These are phyloP conservation scores for Epistrophella euchroma DNA, from an alignment of 2,888 invertebrate genomes.

Conservation along the genomic window DNA sequence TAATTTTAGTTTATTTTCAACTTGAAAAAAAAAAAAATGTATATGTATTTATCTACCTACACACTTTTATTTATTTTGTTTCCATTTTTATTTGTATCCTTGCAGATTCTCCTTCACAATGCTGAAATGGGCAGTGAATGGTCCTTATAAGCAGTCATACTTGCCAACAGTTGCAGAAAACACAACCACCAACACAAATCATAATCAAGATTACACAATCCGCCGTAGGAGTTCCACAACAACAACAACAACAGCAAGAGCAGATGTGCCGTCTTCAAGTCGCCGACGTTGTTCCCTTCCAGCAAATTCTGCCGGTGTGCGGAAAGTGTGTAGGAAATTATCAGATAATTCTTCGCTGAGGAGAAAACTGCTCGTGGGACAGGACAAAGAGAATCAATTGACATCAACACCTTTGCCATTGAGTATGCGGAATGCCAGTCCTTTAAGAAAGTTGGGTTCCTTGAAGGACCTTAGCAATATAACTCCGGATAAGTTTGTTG, in stretches of 20 bases:
- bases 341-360: conserved; percentile 73
- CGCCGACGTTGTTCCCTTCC: conserved; percentile 62
- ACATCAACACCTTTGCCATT: conserved; percentile 80
- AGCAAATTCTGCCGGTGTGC: conserved; percentile 48
- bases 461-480: conserved; percentile 81
- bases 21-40: conserved; percentile 18
- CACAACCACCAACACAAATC: conserved; percentile 43
- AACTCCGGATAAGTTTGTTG: conserved; percentile 74
- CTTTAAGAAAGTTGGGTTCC: conserved; percentile 76
- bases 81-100: conserved; percentile 28
- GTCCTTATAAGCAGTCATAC: conserved; percentile 80
- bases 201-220: conserved; percentile 69
- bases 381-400: conserved; percentile 81
- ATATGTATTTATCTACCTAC: neutral
- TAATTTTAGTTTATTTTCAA: conserved; percentile 23
- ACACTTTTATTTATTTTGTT: conserved; percentile 38
- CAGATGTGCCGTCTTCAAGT: conserved; percentile 54
- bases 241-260: conserved; percentile 37
- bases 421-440: conserved; percentile 63
- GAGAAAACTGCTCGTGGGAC: conserved; percentile 58
- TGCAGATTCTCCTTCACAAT: conserved; percentile 77
- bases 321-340: conserved; percentile 78
- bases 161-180: conserved; percentile 73
- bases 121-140: conserved; percentile 83
- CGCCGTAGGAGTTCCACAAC: conserved; percentile 67